phyloP scores from a whole-genome alignment of 2,113 vertebrate species.

The Pseudolaguvia tuberculata region DNA sequence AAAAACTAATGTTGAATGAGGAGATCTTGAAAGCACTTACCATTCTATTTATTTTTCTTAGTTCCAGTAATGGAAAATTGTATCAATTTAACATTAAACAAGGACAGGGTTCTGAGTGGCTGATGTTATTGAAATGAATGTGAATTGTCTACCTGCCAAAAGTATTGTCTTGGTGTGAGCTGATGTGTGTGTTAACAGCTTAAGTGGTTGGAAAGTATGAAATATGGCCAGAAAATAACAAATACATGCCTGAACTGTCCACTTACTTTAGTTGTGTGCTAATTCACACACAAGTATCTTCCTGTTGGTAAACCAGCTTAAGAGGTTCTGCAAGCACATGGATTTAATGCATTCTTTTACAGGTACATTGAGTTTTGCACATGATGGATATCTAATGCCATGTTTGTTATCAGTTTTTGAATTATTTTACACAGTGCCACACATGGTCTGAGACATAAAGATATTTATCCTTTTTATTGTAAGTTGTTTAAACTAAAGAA shows the following conservation, averaged over 20 bases:
- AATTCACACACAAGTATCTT: not conserved
- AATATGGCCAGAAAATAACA: constrained; percentile 11
- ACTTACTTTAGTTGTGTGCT: not conserved
- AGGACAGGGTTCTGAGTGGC: not conserved
- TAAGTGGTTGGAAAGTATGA: not conserved
- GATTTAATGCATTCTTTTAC: not conserved
- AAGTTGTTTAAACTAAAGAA: not conserved
- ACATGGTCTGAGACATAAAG: not conserved
- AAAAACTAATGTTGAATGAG: too few relatives aligned
- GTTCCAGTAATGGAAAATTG: too few relatives aligned
- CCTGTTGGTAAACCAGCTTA: not conserved
- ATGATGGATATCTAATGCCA: constrained; percentile 2
- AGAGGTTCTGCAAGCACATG: not conserved
- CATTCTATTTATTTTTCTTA: too few relatives aligned
- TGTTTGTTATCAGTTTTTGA: not conserved
- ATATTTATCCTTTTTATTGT: not conserved
- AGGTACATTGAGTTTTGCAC: not conserved
- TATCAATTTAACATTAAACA: not conserved
- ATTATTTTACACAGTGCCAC: not conserved
- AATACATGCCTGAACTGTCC: not conserved
- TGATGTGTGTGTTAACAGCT: constrained; percentile 20
- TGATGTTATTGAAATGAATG: not conserved
- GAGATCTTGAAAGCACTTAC: too few relatives aligned
- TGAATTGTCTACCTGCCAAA: not conserved
- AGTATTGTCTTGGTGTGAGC: constrained; percentile 32